A percentile compares a stretch with the other conserved stretches of the same genome.
Evolutionary conservation across 2,888 invertebrate genomes (phyloP).

Genomic region (Glaucopsyche alexis): DNA sequence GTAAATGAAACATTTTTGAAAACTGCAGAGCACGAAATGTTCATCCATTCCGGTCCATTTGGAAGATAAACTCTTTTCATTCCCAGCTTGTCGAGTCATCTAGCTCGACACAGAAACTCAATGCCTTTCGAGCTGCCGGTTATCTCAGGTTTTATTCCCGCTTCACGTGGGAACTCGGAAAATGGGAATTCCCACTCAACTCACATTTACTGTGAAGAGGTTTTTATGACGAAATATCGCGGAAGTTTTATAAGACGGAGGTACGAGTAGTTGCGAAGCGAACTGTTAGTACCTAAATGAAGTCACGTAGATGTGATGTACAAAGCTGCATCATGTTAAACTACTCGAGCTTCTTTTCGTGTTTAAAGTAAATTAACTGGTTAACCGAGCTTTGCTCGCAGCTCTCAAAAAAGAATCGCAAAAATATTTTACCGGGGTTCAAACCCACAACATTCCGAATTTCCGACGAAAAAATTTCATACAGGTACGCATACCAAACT

Average conservation of each 20-base stretch:
- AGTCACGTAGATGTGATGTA: not conserved
- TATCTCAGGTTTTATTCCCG: not conserved
- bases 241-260: not conserved
- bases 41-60: not conserved
- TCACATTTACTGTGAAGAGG: not conserved
- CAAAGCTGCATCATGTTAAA: not conserved
- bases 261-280: not conserved
- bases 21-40: not conserved
- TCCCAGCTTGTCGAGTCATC: not conserved
- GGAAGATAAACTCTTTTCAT: conserved; percentile 10
- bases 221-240: not conserved
- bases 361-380: not conserved
- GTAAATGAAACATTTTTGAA: not conserved
- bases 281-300: not conserved
- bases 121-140: not conserved
- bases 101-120: not conserved
- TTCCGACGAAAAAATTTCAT: too few relatives aligned
- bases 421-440: too few relatives aligned
- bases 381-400: too few relatives aligned
- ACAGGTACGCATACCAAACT: too few relatives aligned
- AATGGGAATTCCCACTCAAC: not conserved
- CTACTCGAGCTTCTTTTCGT: not conserved
- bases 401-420: too few relatives aligned
- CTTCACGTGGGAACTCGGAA: not conserved
- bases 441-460: too few relatives aligned